Conservation (phyloP, 2,113 vertebrate species). For the Sander lucioperca region DNA sequence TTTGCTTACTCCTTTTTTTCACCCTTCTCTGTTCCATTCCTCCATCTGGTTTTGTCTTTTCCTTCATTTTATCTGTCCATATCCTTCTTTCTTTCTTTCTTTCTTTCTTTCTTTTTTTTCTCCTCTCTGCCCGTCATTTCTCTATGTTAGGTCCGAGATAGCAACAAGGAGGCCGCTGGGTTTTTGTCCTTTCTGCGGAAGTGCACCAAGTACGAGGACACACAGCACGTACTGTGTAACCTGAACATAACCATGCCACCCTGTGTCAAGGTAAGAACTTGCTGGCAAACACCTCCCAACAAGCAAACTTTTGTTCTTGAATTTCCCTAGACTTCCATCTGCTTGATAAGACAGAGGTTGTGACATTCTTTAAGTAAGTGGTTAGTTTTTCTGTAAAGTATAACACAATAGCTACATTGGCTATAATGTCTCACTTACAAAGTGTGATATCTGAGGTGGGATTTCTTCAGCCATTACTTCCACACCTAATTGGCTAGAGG, state of each 20-base stretch:
- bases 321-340: background rate
- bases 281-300: background rate
- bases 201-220: conserved; percentile 95
- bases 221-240: conserved; percentile 95
- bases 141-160: conserved; percentile 90
- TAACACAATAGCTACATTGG: background rate
- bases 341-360: background rate
- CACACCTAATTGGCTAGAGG: background rate
- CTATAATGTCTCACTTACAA: background rate
- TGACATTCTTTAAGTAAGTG: background rate
- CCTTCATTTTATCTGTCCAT: background rate
- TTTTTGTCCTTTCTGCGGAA: conserved; percentile 95
- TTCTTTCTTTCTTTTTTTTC: too few species aligned
- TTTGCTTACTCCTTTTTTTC: background rate
- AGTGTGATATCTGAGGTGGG: background rate
- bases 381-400: background rate
- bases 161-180: conserved; percentile 91
- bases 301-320: conserved; percentile 5
- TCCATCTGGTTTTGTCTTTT: conserved; percentile 22
- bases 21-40: conserved; percentile 3
- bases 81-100: background rate
- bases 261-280: conserved; percentile 90
- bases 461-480: background rate
- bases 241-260: conserved; percentile 95
- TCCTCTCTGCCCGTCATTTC: conserved; percentile 10